phyloP scores from a whole-genome alignment of 2,113 vertebrate genomes.

The Muntiacus reevesi region DNA sequence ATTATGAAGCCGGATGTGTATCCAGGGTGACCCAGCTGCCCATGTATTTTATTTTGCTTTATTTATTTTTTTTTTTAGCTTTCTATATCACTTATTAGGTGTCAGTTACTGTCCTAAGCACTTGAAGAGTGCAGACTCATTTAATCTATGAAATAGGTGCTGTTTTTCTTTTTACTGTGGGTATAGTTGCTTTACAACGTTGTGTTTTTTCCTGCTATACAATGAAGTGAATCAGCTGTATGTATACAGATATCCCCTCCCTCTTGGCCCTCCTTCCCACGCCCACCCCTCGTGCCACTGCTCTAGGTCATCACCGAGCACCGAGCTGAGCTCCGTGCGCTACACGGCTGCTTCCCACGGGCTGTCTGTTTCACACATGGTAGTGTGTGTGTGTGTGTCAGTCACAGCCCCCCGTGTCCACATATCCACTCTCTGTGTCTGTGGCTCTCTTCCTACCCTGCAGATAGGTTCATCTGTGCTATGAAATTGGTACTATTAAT shows the following conservation, averaged over 20 bases:
- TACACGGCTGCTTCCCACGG: neutral
- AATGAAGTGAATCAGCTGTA: neutral
- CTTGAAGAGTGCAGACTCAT: neutral
- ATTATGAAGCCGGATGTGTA: neutral
- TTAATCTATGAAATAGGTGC: neutral
- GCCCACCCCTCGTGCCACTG: fast-evolving
- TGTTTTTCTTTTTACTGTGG: neutral
- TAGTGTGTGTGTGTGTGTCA: neutral
- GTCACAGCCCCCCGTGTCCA: neutral
- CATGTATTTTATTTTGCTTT: neutral
- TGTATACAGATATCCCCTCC: neutral
- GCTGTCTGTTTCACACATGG: neutral
- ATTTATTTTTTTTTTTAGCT: neutral
- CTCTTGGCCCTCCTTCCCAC: neutral
- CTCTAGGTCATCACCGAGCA: neutral
- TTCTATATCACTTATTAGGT: neutral
- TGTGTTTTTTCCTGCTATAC: neutral
- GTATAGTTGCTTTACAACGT: neutral
- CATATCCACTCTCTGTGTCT: neutral
- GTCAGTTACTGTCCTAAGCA: neutral
- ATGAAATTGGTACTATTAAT: neutral
- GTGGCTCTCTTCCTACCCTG: neutral
- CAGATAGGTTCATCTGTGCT: neutral
- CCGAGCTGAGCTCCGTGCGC: fast-evolving
- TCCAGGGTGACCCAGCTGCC: neutral